A percentile compares a stretch with the other conserved stretches of the same genome.
phyloP scores from a whole-genome alignment of 2,888 invertebrate species.

The Prenolepis imparis region DNA sequence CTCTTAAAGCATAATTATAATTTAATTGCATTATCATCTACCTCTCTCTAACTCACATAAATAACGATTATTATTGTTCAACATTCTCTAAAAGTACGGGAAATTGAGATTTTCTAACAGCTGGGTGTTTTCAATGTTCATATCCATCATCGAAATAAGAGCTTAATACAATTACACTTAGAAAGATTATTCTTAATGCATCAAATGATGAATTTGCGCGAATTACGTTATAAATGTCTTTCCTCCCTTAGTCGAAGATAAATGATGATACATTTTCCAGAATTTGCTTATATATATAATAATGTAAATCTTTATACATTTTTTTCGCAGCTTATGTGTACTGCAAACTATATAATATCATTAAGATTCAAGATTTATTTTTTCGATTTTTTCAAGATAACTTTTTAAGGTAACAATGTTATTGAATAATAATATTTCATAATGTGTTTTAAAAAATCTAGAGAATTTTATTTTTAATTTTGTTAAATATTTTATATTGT shows the following conservation, averaged over 20 bases:
- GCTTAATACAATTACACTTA: constrained; percentile 12
- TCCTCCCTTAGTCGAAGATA: neutral
- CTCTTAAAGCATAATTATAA: constrained; percentile 3
- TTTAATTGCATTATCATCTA: constrained; percentile 10
- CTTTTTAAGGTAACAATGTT: neutral
- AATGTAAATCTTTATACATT: constrained; percentile 7
- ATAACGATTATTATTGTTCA: constrained; percentile 13
- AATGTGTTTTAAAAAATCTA: neutral
- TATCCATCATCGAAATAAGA: constrained; percentile 26
- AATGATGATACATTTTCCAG: constrained; percentile 14
- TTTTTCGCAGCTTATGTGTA: neutral
- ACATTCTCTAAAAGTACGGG: neutral
- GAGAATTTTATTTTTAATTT: neutral
- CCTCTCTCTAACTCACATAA: neutral
- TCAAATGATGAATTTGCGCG: constrained; percentile 34
- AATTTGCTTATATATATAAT: neutral
- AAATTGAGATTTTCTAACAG: constrained; percentile 26
- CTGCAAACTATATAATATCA: constrained; percentile 1
- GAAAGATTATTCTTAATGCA: constrained; percentile 30
- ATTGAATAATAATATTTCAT: neutral
- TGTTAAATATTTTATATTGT: neutral
- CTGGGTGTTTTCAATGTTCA: constrained; percentile 15
- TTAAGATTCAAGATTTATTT: neutral
- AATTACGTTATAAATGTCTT: constrained; percentile 8
- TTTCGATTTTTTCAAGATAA: neutral